Percentiles rank a stretch among this genome's conserved stretches.
Evolutionary conservation across 2,888 invertebrate species (phyloP).

Genomic region (Agrochola circellaris): DNA sequence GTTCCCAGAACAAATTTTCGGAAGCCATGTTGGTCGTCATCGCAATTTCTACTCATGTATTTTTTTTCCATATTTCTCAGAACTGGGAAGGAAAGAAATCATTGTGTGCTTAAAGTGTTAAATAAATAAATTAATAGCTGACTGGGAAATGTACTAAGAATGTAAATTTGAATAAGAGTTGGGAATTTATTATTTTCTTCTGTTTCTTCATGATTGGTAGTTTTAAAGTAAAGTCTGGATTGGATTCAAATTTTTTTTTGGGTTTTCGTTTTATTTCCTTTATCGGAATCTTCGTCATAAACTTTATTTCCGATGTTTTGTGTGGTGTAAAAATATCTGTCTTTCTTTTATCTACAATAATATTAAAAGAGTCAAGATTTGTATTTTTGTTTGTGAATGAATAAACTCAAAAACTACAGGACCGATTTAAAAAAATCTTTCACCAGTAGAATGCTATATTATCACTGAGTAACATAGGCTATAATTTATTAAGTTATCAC

Average conservation of each 20-base stretch:
- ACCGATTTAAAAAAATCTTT: too few relatives aligned
- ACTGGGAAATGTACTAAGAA: not conserved
- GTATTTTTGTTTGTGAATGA: too few relatives aligned
- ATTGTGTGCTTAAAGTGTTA: too few relatives aligned
- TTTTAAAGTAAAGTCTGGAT: not conserved
- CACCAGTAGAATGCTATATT: too few relatives aligned
- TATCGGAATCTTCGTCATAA: rapidly evolving
- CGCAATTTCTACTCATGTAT: not conserved
- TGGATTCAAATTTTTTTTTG: too few relatives aligned
- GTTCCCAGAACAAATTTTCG: constrained; percentile 20
- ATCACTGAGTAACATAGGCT: too few relatives aligned
- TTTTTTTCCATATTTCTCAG: constrained; percentile 16
- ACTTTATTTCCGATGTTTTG: not conserved
- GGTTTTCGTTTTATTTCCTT: not conserved
- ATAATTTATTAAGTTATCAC: too few relatives aligned
- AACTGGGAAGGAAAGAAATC: constrained; percentile 1
- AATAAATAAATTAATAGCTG: too few relatives aligned
- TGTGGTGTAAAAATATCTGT: not conserved
- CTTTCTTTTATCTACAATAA: not conserved
- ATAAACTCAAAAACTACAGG: too few relatives aligned
- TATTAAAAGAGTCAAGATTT: too few relatives aligned
- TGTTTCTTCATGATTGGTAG: not conserved
- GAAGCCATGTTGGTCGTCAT: not conserved
- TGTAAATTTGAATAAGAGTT: not conserved
- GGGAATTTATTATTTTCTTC: not conserved